These are phyloP conservation scores for Lepidurus packardi DNA, from an alignment of 1,140 invertebrate species.

Conservation along the genomic window DNA sequence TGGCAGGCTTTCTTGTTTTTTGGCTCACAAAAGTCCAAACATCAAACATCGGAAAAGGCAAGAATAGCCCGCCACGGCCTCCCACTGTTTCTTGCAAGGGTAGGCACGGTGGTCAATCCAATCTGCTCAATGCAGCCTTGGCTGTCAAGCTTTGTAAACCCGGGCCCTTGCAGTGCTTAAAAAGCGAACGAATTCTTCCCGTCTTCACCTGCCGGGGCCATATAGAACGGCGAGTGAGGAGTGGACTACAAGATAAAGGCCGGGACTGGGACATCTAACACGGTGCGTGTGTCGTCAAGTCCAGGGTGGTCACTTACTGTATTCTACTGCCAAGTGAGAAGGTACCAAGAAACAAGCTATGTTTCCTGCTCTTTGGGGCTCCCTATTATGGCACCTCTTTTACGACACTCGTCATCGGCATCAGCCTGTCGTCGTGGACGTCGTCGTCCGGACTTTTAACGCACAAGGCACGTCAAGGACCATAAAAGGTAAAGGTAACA, in stretches of 20 bases:
- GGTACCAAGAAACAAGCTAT: slow-evolving; percentile 1
- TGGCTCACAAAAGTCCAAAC: neutral
- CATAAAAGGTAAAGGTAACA: slow-evolving; percentile 12
- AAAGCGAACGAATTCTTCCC: no score
- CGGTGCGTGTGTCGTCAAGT: neutral
- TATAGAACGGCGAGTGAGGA: neutral
- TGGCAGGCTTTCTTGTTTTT: neutral
- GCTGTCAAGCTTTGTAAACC: neutral
- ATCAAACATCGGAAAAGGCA: neutral
- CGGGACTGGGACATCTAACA: neutral
- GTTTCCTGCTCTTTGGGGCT: neutral
- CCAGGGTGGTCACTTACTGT: neutral
- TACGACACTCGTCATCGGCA: slow-evolving; percentile 9
- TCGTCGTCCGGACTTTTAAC: neutral
- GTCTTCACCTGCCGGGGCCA: neutral
- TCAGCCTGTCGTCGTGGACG: neutral
- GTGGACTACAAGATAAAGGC: neutral
- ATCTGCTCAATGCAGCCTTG: neutral
- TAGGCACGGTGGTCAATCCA: neutral
- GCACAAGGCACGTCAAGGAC: neutral
- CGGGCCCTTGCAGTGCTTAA: no score
- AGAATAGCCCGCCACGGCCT: neutral
- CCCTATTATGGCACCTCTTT: slow-evolving; percentile 13
- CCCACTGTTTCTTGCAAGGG: neutral
- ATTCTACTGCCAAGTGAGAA: neutral